Conservation (phyloP, 1,140 invertebrate species). For the Sarcophaga peregrina region DNA sequence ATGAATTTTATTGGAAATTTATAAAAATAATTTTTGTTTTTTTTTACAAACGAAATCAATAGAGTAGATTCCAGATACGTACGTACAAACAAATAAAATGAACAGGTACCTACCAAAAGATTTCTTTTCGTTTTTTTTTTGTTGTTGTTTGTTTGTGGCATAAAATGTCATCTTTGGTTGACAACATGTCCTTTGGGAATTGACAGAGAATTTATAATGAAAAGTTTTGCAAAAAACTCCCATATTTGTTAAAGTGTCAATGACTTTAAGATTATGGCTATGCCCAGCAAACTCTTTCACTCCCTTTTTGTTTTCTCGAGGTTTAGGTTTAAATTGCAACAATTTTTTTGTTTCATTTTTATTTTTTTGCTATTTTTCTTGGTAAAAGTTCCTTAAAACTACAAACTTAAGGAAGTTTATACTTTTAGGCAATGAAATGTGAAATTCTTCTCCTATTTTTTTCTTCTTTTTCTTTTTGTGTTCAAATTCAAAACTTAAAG, state of each 20-base stretch:
- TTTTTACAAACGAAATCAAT: background rate
- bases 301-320: background rate
- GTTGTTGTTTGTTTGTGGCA: background rate
- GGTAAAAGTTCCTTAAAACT: background rate
- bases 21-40: background rate
- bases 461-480: background rate
- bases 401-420: conserved; percentile 6
- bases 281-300: background rate
- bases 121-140: background rate
- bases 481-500: conserved; percentile 6
- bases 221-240: conserved; percentile 14
- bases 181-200: conserved; percentile 37
- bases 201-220: conserved; percentile 40
- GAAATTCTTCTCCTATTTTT: conserved; percentile 1
- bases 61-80: conserved; percentile 17
- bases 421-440: conserved; percentile 18
- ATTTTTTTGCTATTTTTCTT: background rate
- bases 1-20: background rate
- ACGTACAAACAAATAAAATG: background rate
- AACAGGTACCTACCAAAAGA: background rate
- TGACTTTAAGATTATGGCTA: conserved; percentile 26
- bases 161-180: conserved; percentile 32
- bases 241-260: conserved; percentile 37
- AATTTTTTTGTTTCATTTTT: background rate
- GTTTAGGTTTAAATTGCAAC: background rate